Evolutionary conservation across 2,113 vertebrate genomes (phyloP).

Genomic region (Anolis carolinensis): DNA sequence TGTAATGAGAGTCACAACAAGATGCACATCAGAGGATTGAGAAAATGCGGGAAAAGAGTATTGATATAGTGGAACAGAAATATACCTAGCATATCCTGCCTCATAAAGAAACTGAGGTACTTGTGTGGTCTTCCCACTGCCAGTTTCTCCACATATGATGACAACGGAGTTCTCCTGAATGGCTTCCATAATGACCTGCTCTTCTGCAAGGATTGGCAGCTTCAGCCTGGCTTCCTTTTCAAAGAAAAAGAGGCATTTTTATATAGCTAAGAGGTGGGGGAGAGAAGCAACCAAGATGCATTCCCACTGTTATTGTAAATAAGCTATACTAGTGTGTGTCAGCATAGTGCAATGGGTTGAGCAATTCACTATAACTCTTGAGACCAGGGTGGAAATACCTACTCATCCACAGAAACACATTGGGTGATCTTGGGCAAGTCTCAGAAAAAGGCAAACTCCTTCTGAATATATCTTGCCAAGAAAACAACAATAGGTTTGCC

Average conservation of each 20-base stretch:
- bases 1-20: conserved; percentile 38
- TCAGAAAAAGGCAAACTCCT: too few relatives aligned
- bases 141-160: conserved; percentile 92
- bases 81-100: conserved; percentile 91
- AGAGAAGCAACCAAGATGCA: too few relatives aligned
- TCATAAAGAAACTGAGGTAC: conserved; percentile 98
- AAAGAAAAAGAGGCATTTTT: fast-evolving
- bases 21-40: not conserved
- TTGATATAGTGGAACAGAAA: not conserved
- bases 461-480: too few relatives aligned
- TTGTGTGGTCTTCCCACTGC: conserved; percentile 97
- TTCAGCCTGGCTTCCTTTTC: conserved; percentile 87
- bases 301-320: too few relatives aligned
- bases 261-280: too few relatives aligned
- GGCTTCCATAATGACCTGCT: conserved; percentile 95
- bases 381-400: too few relatives aligned
- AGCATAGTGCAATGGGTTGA: too few relatives aligned
- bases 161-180: conserved; percentile 85
- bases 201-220: conserved; percentile 91
- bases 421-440: too few relatives aligned
- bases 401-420: too few relatives aligned
- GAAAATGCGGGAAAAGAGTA: not conserved
- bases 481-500: too few relatives aligned
- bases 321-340: not conserved
- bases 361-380: too few relatives aligned